phyloP scores from a whole-genome alignment of 2,113 vertebrate genomes.

The Hemichromis elongatus region DNA sequence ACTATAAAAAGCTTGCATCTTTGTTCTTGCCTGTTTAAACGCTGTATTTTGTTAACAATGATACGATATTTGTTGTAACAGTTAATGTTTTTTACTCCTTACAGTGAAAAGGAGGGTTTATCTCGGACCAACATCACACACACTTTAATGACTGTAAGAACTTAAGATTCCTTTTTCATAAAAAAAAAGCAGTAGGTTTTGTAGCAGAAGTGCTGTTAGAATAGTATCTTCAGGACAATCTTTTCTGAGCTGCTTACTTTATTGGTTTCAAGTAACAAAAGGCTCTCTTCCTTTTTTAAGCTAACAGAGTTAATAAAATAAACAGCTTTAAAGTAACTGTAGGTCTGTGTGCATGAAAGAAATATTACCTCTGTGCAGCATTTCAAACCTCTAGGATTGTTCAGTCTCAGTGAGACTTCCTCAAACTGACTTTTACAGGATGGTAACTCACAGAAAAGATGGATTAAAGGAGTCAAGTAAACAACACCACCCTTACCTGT shows the following conservation, averaged over 20 bases:
- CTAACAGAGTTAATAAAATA: background rate
- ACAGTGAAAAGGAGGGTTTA: background rate
- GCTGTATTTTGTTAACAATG: background rate
- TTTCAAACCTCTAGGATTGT: background rate
- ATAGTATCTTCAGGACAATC: background rate
- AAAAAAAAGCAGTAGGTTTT: background rate
- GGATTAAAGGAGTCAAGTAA: background rate
- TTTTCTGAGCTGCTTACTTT: background rate
- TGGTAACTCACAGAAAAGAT: background rate
- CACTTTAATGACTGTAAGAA: background rate
- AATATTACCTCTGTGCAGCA: background rate
- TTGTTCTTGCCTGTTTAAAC: background rate
- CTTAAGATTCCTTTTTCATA: background rate
- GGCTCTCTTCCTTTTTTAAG: background rate
- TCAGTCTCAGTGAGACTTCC: background rate
- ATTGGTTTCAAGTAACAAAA: background rate
- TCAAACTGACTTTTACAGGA: background rate
- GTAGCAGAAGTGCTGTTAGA: background rate
- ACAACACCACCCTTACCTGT: background rate
- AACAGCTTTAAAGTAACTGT: background rate
- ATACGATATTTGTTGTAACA: background rate
- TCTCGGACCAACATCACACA: background rate
- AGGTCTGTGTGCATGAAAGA: background rate
- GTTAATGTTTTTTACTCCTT: too few relatives aligned
- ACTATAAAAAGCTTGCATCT: too few relatives aligned